Conservation (phyloP, 2,888 invertebrate genomes). For the Gasteruption jaculator region DNA sequence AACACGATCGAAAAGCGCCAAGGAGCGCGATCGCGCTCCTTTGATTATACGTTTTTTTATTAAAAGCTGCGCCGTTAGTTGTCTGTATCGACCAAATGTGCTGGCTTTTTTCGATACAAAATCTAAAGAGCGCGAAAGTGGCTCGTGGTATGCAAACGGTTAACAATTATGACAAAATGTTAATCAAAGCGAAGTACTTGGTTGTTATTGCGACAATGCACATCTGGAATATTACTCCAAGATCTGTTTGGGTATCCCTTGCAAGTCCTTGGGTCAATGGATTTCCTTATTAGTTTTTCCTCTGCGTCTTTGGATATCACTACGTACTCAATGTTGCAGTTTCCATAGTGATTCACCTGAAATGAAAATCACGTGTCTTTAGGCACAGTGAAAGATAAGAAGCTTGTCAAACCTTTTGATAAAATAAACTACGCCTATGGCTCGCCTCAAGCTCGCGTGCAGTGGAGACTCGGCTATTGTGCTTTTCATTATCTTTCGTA, state of each 20-base stretch:
- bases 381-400: not conserved
- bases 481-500: no score
- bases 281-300: slow-evolving; percentile 44
- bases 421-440: no score
- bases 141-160: no score
- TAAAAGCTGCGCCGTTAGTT: no score
- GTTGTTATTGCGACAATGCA: slow-evolving; percentile 45
- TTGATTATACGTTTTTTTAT: no score
- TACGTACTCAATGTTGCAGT: slow-evolving; percentile 48
- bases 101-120: no score
- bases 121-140: no score
- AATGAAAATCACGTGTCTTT: slow-evolving; percentile 11
- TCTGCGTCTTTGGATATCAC: slow-evolving; percentile 34
- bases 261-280: slow-evolving; percentile 48
- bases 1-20: no score
- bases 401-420: not conserved
- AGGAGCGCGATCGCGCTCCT: no score
- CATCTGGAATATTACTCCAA: slow-evolving; percentile 48
- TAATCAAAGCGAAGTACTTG: slow-evolving; percentile 42
- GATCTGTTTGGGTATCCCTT: slow-evolving; percentile 37
- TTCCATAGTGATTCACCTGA: slow-evolving; percentile 48
- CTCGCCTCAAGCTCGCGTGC: no score
- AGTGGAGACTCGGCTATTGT: no score
- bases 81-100: no score
- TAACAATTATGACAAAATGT: not conserved